These are phyloP conservation scores for Tetheella fluctuosa DNA, from an alignment of 2,888 invertebrate genomes.

Conservation along the genomic window DNA sequence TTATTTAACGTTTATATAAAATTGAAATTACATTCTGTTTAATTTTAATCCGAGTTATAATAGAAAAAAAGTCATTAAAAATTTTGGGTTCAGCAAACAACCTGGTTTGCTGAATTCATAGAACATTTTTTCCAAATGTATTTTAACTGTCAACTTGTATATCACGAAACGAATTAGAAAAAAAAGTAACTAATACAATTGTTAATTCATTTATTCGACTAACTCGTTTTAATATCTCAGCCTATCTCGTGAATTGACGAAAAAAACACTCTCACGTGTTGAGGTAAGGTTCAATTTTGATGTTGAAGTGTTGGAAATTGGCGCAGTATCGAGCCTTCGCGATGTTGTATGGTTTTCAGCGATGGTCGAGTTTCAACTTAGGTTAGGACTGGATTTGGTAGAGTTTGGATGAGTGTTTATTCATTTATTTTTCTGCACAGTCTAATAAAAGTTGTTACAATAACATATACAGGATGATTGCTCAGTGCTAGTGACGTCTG, in stretches of 20 bases:
- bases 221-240: slow-evolving; percentile 36
- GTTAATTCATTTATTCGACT: slow-evolving; percentile 54
- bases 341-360: slow-evolving; percentile 53
- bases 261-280: slow-evolving; percentile 15
- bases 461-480: not conserved
- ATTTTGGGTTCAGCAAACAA: no score
- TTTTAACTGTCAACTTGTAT: no score
- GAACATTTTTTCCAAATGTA: no score
- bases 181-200: slow-evolving; percentile 39
- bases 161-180: no score
- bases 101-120: no score
- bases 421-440: no score
- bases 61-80: no score
- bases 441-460: not conserved
- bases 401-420: slow-evolving; percentile 20
- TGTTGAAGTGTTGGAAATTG: slow-evolving; percentile 25
- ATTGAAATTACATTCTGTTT: no score
- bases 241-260: not conserved
- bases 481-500: no score
- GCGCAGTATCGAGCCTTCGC: slow-evolving; percentile 41
- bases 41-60: no score
- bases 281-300: slow-evolving; percentile 24
- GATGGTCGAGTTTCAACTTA: slow-evolving; percentile 37
- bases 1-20: no score
- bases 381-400: slow-evolving; percentile 25